phyloP scores from a whole-genome alignment of 2,888 invertebrate genomes.

The Callimorpha dominula region DNA sequence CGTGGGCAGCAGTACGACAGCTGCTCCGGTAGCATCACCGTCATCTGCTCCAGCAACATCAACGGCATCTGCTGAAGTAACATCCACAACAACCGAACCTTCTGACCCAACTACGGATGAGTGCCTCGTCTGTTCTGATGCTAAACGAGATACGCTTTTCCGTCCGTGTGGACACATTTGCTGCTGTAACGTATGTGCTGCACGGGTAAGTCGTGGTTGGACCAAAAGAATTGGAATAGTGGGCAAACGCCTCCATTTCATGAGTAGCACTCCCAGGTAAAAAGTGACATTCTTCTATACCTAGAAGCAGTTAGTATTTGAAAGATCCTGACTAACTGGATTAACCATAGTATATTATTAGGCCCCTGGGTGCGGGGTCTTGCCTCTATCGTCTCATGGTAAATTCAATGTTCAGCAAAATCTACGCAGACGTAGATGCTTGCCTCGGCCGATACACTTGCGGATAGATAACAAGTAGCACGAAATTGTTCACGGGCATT shows the following conservation, averaged over 20 bases:
- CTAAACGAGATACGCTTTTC: constrained; percentile 96
- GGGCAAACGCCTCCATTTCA: not conserved
- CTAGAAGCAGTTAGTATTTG: too few species aligned
- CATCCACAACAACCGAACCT: constrained; percentile 91
- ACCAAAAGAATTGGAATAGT: not conserved
- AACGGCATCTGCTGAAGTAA: constrained; percentile 78
- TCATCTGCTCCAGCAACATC: constrained; percentile 82
- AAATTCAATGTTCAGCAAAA: too few species aligned
- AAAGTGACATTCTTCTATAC: not conserved
- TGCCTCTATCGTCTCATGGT: too few species aligned
- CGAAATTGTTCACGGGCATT: too few species aligned
- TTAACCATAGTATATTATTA: too few species aligned
- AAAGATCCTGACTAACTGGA: too few species aligned
- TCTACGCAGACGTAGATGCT: too few species aligned
- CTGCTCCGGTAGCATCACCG: constrained; percentile 90
- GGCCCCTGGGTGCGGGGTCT: too few species aligned
- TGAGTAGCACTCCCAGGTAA: not conserved
- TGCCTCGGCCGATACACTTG: too few species aligned
- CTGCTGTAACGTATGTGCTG: constrained; percentile 96
- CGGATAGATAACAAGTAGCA: too few species aligned
- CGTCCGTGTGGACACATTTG: constrained; percentile 97
- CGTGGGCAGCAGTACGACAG: constrained; percentile 81
- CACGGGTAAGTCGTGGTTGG: constrained; percentile 68
- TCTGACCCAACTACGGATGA: constrained; percentile 91
- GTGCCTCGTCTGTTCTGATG: constrained; percentile 97